Base-by-base conservation (phyloP, 1,140 invertebrate genomes). In the Eueides isabella region DNA sequence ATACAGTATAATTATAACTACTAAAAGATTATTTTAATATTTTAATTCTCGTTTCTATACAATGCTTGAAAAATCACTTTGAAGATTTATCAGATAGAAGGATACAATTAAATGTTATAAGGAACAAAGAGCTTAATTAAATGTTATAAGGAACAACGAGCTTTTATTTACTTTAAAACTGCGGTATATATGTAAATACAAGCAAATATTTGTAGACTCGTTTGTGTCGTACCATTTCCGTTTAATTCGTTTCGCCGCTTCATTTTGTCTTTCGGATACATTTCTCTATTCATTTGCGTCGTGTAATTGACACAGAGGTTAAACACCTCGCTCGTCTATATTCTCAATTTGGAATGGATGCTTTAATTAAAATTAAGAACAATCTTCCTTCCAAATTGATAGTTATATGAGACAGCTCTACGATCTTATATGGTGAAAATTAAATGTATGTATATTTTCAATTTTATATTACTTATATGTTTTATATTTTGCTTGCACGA, bases 291-390 rank as follows among this genome's bases (percentile, higher is more conserved):
- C 23, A 55, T 55, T 55, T 55, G 23, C 19, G 48, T 55, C 48
- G 48, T 55, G 48, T 55, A 55, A 55, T 26, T 55, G 48, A 55
- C 11, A 55, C 11, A 55, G 48, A 55, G 48, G 48, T 55, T 55
- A 55, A 55, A 26, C 48, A 55, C 48, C 48, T 55, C 48, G 2
- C 48, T 26, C 0, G 1, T 55, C 48, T 2, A 23, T 9, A 55
- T 19, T 55, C 48, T 55, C 23, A 55, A 55, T 23, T 55, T 26
- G 9, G 11, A 55, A 55, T 55, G 48, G 23, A 55, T 26, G 23
- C 19, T 55, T 55, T 55, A 55, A 55, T 55, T 55, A 26, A 55
- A 55, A 55, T 55, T 55, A 26, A 55, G 48, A 12, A 26, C 6
- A 6, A 19, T 12, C 19, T 26, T 55, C 44, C 44, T 55, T 55